phyloP scores from a whole-genome alignment of 1,140 invertebrate species.

The Pseudoatta argentina region DNA sequence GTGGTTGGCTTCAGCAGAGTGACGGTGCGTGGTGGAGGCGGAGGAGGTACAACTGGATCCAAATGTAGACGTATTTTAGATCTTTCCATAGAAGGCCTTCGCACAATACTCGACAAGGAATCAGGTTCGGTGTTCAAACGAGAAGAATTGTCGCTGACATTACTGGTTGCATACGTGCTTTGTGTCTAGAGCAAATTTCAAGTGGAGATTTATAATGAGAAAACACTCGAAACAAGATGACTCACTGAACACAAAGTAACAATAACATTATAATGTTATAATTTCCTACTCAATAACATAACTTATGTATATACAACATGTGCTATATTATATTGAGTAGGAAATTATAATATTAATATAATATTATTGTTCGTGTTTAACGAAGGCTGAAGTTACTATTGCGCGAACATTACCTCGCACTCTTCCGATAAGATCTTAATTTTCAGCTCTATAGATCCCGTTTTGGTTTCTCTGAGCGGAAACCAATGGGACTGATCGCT shows the following conservation, averaged over 20 bases:
- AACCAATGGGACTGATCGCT: constrained; percentile 83
- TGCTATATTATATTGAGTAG: no score
- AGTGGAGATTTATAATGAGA: background rate
- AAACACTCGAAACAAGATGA: background rate
- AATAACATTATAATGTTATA: no score
- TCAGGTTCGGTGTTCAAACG: constrained; percentile 74
- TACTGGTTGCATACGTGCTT: constrained; percentile 80
- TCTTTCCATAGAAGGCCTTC: constrained; percentile 81
- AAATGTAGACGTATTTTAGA: constrained; percentile 80
- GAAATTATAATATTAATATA: no score
- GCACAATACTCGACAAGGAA: constrained; percentile 70
- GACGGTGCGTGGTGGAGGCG: constrained; percentile 81
- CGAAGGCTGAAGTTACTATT: background rate
- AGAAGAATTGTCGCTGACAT: constrained; percentile 77
- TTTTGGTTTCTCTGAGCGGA: constrained; percentile 81
- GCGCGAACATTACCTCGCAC: constrained; percentile 76
- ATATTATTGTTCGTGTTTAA: no score
- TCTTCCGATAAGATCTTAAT: constrained; percentile 84
- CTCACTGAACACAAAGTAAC: background rate
- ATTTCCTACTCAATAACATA: no score
- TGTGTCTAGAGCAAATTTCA: constrained; percentile 73
- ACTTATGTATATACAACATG: no score
- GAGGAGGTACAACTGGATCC: constrained; percentile 78
- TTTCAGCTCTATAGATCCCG: constrained; percentile 84
- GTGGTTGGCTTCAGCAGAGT: constrained; percentile 78